Percentiles rank a stretch among this genome's conserved stretches.
Evolutionary conservation across 2,888 invertebrate species (phyloP).

Genomic region (Leistus spinibarbis): DNA sequence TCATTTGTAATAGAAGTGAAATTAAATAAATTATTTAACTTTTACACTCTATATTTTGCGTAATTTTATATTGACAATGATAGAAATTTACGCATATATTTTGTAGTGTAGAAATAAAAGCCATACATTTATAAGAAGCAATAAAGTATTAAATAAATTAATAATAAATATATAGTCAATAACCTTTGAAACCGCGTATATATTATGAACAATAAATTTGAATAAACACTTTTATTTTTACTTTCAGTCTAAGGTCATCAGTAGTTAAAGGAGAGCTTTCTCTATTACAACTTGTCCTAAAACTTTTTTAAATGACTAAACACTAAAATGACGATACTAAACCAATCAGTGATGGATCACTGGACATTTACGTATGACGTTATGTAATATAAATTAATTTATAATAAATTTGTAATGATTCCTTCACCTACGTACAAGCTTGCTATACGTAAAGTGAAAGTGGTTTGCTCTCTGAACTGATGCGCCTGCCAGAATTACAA

Average conservation of each 20-base stretch:
- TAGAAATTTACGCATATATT: too few species aligned
- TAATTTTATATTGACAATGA: too few species aligned
- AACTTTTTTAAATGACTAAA: neutral
- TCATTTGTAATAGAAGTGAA: too few species aligned
- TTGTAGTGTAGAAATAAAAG: neutral
- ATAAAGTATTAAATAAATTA: neutral
- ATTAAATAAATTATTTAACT: too few species aligned
- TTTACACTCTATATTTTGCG: too few species aligned
- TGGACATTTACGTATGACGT: conserved; percentile 10
- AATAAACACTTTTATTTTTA: neutral
- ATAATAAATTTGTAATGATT: conserved; percentile 25
- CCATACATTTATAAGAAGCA: too few species aligned
- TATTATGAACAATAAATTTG: neutral
- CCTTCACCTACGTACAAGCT: neutral
- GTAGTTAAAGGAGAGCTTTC: neutral
- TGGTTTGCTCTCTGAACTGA: neutral
- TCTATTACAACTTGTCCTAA: neutral
- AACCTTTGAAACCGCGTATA: too few species aligned
- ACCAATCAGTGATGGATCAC: neutral
- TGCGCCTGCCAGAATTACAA: neutral
- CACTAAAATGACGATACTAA: neutral
- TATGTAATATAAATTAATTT: conserved; percentile 23
- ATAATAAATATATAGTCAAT: neutral
- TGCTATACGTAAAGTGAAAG: neutral
- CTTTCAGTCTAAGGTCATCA: neutral